These are phyloP conservation scores for Drosophila fungiperda DNA, from an alignment of 2,888 invertebrate species.

Conservation along the genomic window DNA sequence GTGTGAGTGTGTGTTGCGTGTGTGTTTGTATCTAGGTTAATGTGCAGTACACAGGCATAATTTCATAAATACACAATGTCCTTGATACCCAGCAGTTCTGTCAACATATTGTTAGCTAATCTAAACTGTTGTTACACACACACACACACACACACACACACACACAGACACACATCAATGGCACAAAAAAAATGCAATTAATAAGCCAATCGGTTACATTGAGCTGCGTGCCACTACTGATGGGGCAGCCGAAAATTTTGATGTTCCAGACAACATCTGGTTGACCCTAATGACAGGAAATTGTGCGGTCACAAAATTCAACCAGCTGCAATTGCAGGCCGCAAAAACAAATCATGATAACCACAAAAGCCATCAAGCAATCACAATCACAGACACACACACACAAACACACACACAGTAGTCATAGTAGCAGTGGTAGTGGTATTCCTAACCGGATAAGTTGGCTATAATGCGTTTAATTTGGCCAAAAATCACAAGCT, in stretches of 20 bases:
- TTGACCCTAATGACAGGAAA: slow-evolving; percentile 80
- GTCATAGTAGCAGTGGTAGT: not conserved
- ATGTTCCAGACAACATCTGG: slow-evolving; percentile 61
- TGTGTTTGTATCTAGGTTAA: slow-evolving; percentile 63
- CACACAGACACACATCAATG: not conserved
- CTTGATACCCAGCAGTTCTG: slow-evolving; percentile 23
- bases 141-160: not conserved
- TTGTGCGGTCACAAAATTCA: slow-evolving; percentile 64
- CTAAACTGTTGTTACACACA: slow-evolving; percentile 2
- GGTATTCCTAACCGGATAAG: slow-evolving; percentile 26
- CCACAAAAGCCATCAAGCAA: slow-evolving; percentile 67
- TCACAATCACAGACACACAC: slow-evolving; percentile 14
- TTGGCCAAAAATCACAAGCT: slow-evolving; percentile 48
- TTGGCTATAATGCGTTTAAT: slow-evolving; percentile 61
- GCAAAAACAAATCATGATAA: slow-evolving; percentile 76
- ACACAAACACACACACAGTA: slow-evolving; percentile 2
- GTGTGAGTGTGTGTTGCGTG: slow-evolving; percentile 17
- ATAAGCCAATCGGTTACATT: slow-evolving; percentile 53
- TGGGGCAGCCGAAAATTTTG: slow-evolving; percentile 49
- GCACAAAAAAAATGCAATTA: slow-evolving; percentile 56
- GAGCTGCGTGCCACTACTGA: slow-evolving; percentile 40
- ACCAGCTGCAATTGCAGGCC: slow-evolving; percentile 48
- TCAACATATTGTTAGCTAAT: slow-evolving; percentile 18
- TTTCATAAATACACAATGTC: slow-evolving; percentile 58
- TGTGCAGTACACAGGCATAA: slow-evolving; percentile 50